These are phyloP conservation scores for Leptopilina myrica DNA, from an alignment of 2,888 invertebrate species.

Conservation along the genomic window DNA sequence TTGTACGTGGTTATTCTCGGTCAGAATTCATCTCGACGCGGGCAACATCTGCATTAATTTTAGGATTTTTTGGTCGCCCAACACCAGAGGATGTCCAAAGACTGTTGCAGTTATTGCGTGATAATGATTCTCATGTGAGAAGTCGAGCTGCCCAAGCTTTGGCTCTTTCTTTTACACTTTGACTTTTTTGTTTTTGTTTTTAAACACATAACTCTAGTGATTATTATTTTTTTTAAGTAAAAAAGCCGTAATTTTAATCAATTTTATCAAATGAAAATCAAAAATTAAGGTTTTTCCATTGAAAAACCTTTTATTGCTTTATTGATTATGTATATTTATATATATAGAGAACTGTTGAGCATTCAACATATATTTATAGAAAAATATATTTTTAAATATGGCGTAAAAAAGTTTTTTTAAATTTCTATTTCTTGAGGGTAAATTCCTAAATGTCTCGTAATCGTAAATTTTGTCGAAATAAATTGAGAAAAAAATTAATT, in stretches of 20 bases:
- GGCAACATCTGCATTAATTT: conserved; percentile 68
- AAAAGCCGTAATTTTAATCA: background rate
- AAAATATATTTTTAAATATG: conserved; percentile 8
- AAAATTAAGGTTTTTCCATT: conserved; percentile 6
- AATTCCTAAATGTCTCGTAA: no score
- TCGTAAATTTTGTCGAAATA: no score
- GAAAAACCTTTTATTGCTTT: background rate
- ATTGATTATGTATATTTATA: conserved; percentile 8
- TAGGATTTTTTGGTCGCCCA: conserved; percentile 68
- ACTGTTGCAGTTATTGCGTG: conserved; percentile 69
- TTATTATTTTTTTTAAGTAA: background rate
- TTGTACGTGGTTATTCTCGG: conserved; percentile 71
- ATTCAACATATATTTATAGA: background rate
- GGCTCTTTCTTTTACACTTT: conserved; percentile 62
- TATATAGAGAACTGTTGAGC: conserved; percentile 11
- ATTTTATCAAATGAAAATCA: background rate
- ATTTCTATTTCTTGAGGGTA: background rate
- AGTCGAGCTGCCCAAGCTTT: conserved; percentile 68
- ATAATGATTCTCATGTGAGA: conserved; percentile 67
- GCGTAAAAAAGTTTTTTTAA: background rate
- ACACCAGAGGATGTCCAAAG: conserved; percentile 70
- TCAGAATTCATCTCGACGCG: conserved; percentile 67
- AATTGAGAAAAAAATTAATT: no score
- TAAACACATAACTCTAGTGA: background rate
- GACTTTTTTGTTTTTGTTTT: conserved; percentile 17